A percentile compares a stretch with the other conserved stretches of the same genome.
Evolutionary conservation across 2,888 invertebrate species (phyloP).

Genomic region (Ceriagrion tenellum): DNA sequence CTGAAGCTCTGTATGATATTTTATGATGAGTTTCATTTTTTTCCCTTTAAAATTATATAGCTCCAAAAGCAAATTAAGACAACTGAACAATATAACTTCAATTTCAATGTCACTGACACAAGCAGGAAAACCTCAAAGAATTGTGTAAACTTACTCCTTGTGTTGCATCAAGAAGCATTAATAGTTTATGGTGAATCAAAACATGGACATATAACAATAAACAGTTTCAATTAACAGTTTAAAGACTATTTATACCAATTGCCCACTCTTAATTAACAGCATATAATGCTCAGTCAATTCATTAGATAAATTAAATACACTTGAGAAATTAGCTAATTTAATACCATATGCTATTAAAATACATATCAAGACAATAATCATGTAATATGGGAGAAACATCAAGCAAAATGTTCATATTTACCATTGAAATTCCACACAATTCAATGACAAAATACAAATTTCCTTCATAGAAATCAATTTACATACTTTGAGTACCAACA

Average conservation of each 20-base stretch:
- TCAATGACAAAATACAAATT: not conserved
- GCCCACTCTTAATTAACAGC: not conserved
- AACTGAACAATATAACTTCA: not conserved
- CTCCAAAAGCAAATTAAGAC: conserved; percentile 45
- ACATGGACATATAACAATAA: conserved; percentile 38
- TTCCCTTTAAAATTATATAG: conserved; percentile 28
- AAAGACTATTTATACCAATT: not conserved
- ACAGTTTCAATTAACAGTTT: not conserved
- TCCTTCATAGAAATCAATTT: not conserved
- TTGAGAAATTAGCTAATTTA: too few relatives aligned
- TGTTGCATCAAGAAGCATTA: conserved; percentile 66
- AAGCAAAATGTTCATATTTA: not conserved
- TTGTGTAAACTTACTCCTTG: conserved; percentile 60
- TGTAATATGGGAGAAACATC: not conserved
- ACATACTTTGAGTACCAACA: not conserved
- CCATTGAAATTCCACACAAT: too few relatives aligned
- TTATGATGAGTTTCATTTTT: not conserved
- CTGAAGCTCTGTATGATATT: conserved; percentile 36
- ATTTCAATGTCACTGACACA: conserved; percentile 50
- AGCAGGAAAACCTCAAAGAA: conserved; percentile 59
- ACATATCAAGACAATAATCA: not conserved
- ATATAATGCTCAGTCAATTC: not conserved
- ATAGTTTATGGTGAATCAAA: conserved; percentile 63
- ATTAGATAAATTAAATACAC: too few relatives aligned
- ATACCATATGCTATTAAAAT: too few relatives aligned